A percentile compares a stretch with the other conserved stretches of the same genome.
These are phyloP conservation scores for Penelope pileata DNA, from an alignment of 2,113 vertebrate genomes.

Conservation along the genomic window DNA sequence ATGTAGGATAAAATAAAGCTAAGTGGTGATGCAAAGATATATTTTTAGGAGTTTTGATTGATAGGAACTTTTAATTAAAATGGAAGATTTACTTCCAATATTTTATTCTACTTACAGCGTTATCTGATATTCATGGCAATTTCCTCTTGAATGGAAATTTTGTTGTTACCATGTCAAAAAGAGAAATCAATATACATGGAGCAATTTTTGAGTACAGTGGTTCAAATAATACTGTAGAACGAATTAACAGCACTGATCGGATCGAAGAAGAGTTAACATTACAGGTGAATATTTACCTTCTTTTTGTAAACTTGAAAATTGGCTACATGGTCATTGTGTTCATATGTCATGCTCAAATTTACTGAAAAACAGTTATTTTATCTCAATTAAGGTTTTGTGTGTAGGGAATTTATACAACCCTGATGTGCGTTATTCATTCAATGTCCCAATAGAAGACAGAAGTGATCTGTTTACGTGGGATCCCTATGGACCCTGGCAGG, in stretches of 20 bases:
- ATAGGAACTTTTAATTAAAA: not conserved
- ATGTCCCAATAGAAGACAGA: conserved; percentile 87
- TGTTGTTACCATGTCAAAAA: conserved; percentile 96
- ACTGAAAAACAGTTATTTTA: conserved; percentile 65
- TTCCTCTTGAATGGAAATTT: conserved; percentile 96
- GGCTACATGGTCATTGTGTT: not conserved
- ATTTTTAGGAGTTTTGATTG: not conserved
- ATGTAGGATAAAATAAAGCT: not conserved
- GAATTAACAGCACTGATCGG: conserved; percentile 93
- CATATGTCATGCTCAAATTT: conserved; percentile 3
- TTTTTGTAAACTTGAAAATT: not conserved
- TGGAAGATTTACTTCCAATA: conserved; percentile 24
- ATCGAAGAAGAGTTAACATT: conserved; percentile 89
- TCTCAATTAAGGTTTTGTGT: conserved; percentile 88
- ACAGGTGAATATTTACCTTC: conserved; percentile 80
- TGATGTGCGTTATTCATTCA: conserved; percentile 94
- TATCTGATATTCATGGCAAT: conserved; percentile 90
- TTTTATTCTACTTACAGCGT: conserved; percentile 79
- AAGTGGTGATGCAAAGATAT: not conserved
- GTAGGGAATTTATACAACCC: conserved; percentile 96
- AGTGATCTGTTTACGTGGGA: conserved; percentile 89
- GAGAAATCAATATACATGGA: conserved; percentile 90
- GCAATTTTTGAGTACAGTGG: conserved; percentile 93
- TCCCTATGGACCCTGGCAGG: conserved; percentile 88
- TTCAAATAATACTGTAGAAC: conserved; percentile 89